phyloP scores from a whole-genome alignment of 1,140 invertebrate genomes.

The Steinernema khuongi region DNA sequence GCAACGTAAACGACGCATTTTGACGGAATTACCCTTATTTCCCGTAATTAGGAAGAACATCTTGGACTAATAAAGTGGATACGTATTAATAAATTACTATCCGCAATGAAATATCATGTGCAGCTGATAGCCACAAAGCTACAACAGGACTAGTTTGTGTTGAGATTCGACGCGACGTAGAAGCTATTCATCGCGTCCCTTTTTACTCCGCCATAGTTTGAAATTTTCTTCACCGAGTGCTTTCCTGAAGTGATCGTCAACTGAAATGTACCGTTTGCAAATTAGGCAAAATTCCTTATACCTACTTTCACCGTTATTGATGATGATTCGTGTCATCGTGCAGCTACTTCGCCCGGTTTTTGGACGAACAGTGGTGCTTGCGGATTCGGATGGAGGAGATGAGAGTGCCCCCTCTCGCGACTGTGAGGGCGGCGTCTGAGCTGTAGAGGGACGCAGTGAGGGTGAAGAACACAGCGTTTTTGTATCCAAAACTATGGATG shows the following conservation, averaged over 20 bases:
- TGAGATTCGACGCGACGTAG: background rate
- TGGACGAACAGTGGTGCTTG: slow-evolving; percentile 9
- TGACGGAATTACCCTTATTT: no score
- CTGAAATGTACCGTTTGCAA: slow-evolving; percentile 13
- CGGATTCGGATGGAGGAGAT: background rate
- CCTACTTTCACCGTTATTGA: slow-evolving; percentile 27
- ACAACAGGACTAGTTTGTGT: background rate
- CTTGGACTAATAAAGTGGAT: no score
- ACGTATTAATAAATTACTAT: no score
- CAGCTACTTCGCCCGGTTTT: background rate
- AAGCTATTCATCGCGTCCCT: background rate
- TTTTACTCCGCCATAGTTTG: background rate
- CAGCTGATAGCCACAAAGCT: background rate
- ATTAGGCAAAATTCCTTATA: slow-evolving; percentile 1
- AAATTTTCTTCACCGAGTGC: slow-evolving; percentile 31
- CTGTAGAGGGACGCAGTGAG: background rate
- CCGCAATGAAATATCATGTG: no score
- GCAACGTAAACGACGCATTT: no score
- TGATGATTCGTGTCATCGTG: slow-evolving; percentile 28
- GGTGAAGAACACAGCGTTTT: background rate
- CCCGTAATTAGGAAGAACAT: no score
- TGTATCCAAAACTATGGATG: background rate
- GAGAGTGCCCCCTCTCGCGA: background rate
- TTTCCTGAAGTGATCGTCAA: slow-evolving; percentile 27
- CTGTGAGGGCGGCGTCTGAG: background rate